Conservation (phyloP, 64 coral and sea anemone species). For the Exaiptasia diaphana region DNA sequence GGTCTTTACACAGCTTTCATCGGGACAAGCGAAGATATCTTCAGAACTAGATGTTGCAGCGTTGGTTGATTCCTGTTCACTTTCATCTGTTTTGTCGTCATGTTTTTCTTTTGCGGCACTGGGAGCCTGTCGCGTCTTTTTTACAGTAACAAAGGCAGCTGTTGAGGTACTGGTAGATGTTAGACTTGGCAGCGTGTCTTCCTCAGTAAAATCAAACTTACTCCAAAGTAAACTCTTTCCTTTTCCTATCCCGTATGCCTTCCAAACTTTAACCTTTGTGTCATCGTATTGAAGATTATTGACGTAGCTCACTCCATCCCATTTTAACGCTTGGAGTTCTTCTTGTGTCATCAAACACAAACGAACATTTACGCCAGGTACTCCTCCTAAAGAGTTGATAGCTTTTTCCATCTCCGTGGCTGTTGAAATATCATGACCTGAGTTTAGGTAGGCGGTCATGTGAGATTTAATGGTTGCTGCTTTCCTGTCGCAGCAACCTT, state of each 20-base stretch:
- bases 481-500: conserved; percentile 18
- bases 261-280: neutral
- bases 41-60: neutral
- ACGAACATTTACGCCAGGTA: conserved; percentile 11
- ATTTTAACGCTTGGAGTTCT: conserved; percentile 19
- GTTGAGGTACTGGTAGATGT: neutral
- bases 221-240: conserved; percentile 19
- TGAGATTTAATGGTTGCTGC: conserved; percentile 34
- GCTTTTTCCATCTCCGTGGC: neutral
- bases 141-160: neutral
- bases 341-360: neutral
- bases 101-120: neutral
- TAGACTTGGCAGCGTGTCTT: neutral
- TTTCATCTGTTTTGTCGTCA: neutral
- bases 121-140: neutral
- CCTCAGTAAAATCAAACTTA: neutral
- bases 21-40: conserved; percentile 34
- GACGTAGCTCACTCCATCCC: neutral
- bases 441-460: conserved; percentile 8
- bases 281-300: conserved; percentile 22
- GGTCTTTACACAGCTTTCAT: conserved; percentile 35
- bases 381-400: too few relatives aligned
- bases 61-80: conserved; percentile 10
- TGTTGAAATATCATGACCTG: conserved; percentile 16
- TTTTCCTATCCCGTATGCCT: neutral